Base-by-base conservation (phyloP, 2,888 invertebrate species). In the Drosophila phalerata region DNA sequence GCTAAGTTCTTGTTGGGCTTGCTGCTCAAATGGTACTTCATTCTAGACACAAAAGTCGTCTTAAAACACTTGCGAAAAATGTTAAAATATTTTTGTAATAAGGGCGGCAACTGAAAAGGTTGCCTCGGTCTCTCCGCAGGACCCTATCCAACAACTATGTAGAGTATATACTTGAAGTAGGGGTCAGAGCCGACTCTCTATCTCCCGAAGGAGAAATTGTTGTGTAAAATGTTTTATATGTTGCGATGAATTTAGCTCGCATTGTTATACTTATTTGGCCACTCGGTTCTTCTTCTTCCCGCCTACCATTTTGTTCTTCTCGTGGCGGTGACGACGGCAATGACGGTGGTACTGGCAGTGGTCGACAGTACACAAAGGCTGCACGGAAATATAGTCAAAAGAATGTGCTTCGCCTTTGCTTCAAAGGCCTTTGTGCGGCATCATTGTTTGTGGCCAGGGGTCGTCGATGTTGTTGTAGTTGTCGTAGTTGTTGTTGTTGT, bases 11-110 rank as follows among this genome's bases (percentile, higher is more conserved):
- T 43, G 17, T 66, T 70, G 69, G 62, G 37, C 45, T 62, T 66
- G 52, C 78, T 65, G 69, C 77, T 72, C 81, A 81, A 84, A 84
- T 79, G 86, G 81, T 79, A 86, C 86, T 86, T 84, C 79, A 73
- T 75, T 79, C 73, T 79, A 84, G 86, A 86, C 84, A 86, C 85
- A 85, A 88, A 89, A 88, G 88, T 79, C 88, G 85, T 69, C 88
- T 88, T 85, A 88, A 89, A 85, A 85, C 85, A 89, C 89, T 89
- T 85, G 80, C 86, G 80, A 89, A 85, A 89, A 88, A 89, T 85
- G 85, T 88, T 85, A 66, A 81, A 87, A 85, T 89, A 85, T 85
- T 89, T 55, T 89, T 79, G 83, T 85, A 78, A 85, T 87, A 82
- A 82, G 76, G 72, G 69, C 79, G 69, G 64, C 78, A 61, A 55